Base-by-base conservation (phyloP, 2,888 invertebrate genomes). In the Lepas anatifera region DNA sequence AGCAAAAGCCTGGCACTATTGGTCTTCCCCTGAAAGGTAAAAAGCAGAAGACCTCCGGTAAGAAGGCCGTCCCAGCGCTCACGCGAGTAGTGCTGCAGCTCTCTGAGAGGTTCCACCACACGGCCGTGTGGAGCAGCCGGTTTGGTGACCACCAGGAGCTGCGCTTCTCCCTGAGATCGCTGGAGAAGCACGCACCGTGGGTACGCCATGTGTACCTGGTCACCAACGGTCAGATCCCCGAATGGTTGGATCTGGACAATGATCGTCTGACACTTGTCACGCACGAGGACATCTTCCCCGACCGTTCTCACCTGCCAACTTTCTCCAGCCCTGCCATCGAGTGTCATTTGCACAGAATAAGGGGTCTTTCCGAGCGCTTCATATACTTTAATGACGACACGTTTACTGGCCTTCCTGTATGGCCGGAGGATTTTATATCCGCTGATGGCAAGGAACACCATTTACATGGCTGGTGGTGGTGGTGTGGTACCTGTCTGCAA, bases 351-450 rank as follows among this genome's bases (percentile, higher is more conserved):
- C 85, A 85, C 76, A 81, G 84, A 73, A 91, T 91, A 75, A 86
- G 87, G 39, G 87, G 87, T 68, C 80, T 91, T 18, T 89, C 90
- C 0, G 84, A 87, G 73, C 84, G 86, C 74, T 91, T 90, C 78
- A 81, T 91, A 64, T 91, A 91, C 77, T 82, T 91, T 74, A 90
- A 90, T 76, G 90, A 90, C 78, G 90, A 91, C 77, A 85, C 90
- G 35, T 85, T 89, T 78, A 81, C 91, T 75, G 89, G 88, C 0
- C 83, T 84, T 22, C 85, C 86, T 48, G 83, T 89, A 0, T 88
- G 86, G 83, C 86, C 86, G 0, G 89, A 89, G 75, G 86, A 89
- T 78, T 85, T 89, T 75, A 84, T 84, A 75, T 85, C 87, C 0
- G 81, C 84, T 71, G 82, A 85, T 3, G 82, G 82, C 67, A 88